phyloP scores from a whole-genome alignment of 2,113 vertebrate genomes.

The Rhynchomys soricoides region DNA sequence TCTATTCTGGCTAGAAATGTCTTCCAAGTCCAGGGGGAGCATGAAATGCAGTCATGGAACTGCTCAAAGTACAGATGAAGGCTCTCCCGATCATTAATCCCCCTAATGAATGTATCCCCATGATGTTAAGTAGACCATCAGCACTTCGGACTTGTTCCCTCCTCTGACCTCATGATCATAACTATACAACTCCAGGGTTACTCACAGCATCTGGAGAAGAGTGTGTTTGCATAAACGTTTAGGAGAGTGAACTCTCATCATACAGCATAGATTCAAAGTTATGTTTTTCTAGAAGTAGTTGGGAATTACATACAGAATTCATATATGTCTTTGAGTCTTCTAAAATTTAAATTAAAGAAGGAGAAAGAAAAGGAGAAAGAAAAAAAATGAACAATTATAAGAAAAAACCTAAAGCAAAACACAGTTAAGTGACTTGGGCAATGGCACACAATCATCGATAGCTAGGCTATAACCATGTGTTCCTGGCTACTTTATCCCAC shows the following conservation, averaged over 20 bases:
- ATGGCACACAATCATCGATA: background rate
- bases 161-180: background rate
- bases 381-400: background rate
- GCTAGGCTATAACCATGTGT: background rate
- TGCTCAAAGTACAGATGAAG: background rate
- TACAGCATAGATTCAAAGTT: background rate
- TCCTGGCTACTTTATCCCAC: background rate
- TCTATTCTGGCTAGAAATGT: background rate
- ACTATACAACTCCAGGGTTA: no score
- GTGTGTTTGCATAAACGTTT: background rate
- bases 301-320: background rate
- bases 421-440: background rate
- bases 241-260: background rate
- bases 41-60: background rate
- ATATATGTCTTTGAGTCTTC: background rate
- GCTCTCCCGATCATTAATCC: background rate
- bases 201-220: background rate
- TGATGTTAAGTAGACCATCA: no score
- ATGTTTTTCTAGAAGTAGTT: background rate
- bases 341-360: background rate
- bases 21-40: no score
- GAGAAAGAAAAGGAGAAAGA: background rate
- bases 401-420: background rate
- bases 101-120: background rate
- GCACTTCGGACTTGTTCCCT: background rate